Percentiles rank a stretch among this genome's conserved stretches.
Evolutionary conservation across 2,797 vertebrate genomes (phyloP).

Genomic region (Coreius guichenoti): DNA sequence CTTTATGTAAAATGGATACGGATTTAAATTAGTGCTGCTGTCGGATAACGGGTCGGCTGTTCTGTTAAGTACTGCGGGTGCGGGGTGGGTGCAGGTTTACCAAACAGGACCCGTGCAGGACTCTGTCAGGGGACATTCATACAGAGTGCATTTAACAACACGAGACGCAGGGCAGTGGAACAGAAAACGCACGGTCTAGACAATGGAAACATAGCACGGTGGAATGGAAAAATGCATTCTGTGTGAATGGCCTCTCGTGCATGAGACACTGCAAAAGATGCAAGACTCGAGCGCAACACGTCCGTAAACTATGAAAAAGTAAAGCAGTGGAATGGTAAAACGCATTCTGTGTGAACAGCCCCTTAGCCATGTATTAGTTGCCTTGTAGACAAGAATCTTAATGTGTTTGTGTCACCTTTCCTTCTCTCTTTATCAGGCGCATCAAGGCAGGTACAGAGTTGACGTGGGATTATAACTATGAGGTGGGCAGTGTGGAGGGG

Average conservation of each 20-base stretch:
- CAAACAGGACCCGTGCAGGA: background rate
- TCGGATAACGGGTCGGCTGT: background rate
- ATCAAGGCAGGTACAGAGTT: conserved; percentile 85
- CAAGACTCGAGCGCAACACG: no score
- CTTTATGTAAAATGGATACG: no score
- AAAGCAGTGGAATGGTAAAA: background rate
- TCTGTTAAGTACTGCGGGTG: background rate
- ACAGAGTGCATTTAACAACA: background rate
- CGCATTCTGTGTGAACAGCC: background rate
- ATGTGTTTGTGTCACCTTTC: background rate
- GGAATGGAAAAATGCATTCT: background rate
- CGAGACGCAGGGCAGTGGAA: background rate
- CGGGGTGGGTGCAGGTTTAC: no score
- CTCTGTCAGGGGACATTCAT: background rate
- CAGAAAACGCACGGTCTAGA: background rate
- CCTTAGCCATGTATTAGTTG: background rate
- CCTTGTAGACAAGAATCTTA: background rate
- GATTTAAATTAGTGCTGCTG: background rate
- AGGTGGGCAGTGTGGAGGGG: conserved; percentile 85
- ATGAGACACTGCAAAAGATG: no score
- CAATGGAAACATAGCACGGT: background rate
- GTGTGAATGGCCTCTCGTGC: no score
- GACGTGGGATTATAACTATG: conserved; percentile 90
- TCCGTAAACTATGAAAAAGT: background rate
- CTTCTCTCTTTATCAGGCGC: conserved; percentile 70